Percentiles rank a stretch among this genome's conserved stretches.
Conservation (phyloP, 2,888 invertebrate species). For the Oxyteleia sp. region DNA sequence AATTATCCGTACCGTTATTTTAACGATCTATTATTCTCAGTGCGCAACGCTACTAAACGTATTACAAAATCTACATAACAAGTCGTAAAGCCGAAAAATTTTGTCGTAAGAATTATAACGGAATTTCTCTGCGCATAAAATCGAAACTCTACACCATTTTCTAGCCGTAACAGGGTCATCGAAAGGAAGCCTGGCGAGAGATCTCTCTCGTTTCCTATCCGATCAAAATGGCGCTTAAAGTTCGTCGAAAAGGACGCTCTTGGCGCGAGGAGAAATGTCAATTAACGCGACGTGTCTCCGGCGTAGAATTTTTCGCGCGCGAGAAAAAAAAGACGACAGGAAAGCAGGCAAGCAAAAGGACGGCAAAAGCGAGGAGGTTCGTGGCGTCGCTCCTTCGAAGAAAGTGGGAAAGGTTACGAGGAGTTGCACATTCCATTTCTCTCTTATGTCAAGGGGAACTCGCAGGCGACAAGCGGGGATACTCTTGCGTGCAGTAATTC, state of each 20-base stretch:
- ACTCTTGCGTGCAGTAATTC: constrained; percentile 58
- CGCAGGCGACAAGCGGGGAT: constrained; percentile 36
- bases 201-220: constrained; percentile 31
- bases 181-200: constrained; percentile 34
- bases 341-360: constrained; percentile 6
- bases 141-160: background rate
- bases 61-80: background rate
- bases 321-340: constrained; percentile 4
- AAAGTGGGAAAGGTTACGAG: constrained; percentile 67
- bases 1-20: no score
- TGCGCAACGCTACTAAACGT: no score
- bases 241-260: constrained; percentile 29
- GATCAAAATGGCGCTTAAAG: constrained; percentile 31
- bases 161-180: constrained; percentile 17
- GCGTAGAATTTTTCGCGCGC: background rate
- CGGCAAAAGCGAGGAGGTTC: background rate
- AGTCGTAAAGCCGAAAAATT: background rate
- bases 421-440: constrained; percentile 65
- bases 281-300: constrained; percentile 26
- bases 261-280: constrained; percentile 47
- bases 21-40: no score
- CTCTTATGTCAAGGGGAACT: constrained; percentile 72
- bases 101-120: background rate
- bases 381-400: constrained; percentile 35
- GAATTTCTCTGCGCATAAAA: background rate